A percentile compares a stretch with the other conserved stretches of the same genome.
phyloP scores from a whole-genome alignment of 1,140 invertebrate genomes.

The Rhopalosiphum maidis region DNA sequence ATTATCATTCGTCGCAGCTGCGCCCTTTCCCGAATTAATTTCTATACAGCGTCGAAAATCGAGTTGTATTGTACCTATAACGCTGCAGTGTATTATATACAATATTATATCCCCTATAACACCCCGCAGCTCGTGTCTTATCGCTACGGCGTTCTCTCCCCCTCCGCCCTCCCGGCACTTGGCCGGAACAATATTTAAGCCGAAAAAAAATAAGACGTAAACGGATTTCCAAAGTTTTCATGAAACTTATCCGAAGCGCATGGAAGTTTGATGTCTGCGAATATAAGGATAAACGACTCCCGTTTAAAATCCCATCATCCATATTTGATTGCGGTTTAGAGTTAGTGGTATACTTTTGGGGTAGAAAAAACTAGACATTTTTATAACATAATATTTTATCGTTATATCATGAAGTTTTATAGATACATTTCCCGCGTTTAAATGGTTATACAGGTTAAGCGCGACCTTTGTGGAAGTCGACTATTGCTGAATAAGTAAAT shows the following conservation, averaged over 20 bases:
- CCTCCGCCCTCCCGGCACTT: no score
- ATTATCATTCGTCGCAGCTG: neutral
- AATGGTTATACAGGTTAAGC: neutral
- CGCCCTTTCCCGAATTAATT: neutral
- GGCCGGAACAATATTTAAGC: neutral
- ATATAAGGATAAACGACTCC: constrained; percentile 15
- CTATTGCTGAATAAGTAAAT: neutral
- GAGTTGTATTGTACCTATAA: neutral
- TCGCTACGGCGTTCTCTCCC: no score
- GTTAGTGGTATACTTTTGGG: neutral
- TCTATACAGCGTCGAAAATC: neutral
- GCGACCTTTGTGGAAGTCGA: neutral
- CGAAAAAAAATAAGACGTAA: neutral
- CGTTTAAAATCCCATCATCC: constrained; percentile 2
- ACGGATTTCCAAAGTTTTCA: neutral
- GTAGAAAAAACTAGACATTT: neutral
- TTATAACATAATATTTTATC: constrained; percentile 15
- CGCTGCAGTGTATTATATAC: neutral
- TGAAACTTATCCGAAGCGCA: neutral
- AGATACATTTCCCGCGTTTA: neutral
- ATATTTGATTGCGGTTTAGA: neutral
- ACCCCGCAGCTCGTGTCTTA: no score
- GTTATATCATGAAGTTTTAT: constrained; percentile 11
- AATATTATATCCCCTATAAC: neutral
- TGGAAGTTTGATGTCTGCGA: neutral